Evolutionary conservation across 2,888 invertebrate genomes (phyloP).

Genomic region (Euplexia lucipara): DNA sequence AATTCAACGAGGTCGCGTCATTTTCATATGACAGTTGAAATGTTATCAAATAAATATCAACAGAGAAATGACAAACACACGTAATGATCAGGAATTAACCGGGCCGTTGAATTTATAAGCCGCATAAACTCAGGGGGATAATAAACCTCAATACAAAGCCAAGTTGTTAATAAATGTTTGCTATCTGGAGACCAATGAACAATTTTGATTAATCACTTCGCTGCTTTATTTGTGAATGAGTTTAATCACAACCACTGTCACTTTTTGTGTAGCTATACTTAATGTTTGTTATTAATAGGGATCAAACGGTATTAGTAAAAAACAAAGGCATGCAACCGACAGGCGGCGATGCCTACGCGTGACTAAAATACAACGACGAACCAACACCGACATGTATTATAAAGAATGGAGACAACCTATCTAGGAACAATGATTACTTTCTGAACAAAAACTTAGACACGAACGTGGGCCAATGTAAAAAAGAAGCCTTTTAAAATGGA

Average conservation of each 20-base stretch:
- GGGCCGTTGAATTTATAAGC: conserved; percentile 3
- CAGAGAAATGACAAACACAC: conserved; percentile 23
- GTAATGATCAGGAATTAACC: conserved; percentile 9
- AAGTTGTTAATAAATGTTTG: conserved; percentile 23
- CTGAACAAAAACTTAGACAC: conserved; percentile 57
- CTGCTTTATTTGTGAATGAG: conserved; percentile 21
- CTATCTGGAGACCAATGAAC: conserved; percentile 14
- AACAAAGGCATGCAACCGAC: conserved; percentile 78
- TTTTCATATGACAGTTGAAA: conserved; percentile 38
- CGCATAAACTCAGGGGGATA: conserved; percentile 10
- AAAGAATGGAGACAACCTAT: conserved; percentile 72
- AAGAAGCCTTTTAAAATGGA: conserved; percentile 47
- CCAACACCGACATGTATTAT: conserved; percentile 73
- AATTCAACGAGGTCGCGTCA: conserved; percentile 57
- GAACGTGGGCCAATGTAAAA: conserved; percentile 47
- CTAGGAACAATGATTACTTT: conserved; percentile 69
- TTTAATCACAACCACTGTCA: conserved; percentile 47
- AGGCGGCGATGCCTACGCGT: conserved; percentile 82
- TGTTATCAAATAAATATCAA: conserved; percentile 40
- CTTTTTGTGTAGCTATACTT: conserved; percentile 31
- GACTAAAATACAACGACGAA: conserved; percentile 81
- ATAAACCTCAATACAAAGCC: conserved; percentile 15
- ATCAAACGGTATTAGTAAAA: conserved; percentile 59
- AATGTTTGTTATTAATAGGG: conserved; percentile 22
- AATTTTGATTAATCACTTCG: conserved; percentile 23